Evolutionary conservation across 2,888 invertebrate species (phyloP).

Genomic region (Leptothorax acervorum): DNA sequence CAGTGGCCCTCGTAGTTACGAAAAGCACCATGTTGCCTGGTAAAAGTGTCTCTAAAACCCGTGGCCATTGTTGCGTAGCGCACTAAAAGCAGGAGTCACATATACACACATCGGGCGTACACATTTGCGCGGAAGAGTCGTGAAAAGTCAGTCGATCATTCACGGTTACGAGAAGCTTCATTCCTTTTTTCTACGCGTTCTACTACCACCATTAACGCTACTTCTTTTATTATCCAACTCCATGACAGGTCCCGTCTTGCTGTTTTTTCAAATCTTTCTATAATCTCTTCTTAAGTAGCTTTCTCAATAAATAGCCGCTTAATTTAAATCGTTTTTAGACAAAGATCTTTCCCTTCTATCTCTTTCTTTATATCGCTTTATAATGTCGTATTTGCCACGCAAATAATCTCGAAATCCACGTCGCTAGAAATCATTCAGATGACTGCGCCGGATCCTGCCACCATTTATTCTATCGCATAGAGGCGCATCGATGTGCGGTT

Average conservation of each 20-base stretch:
- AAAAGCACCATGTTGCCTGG: slow-evolving; percentile 38
- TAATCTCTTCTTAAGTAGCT: neutral
- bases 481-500: slow-evolving; percentile 67
- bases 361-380: neutral
- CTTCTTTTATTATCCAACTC: slow-evolving; percentile 12
- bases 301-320: neutral
- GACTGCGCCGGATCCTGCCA: slow-evolving; percentile 32
- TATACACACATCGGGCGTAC: slow-evolving; percentile 20
- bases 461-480: slow-evolving; percentile 69
- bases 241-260: neutral
- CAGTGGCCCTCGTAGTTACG: slow-evolving; percentile 31
- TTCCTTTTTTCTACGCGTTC: neutral
- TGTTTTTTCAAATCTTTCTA: neutral
- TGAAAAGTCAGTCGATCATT: slow-evolving; percentile 54
- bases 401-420: slow-evolving; percentile 11
- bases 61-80: slow-evolving; percentile 51
- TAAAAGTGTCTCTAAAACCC: slow-evolving; percentile 51
- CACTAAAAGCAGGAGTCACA: slow-evolving; percentile 46
- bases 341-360: neutral
- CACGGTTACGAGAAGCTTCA: slow-evolving; percentile 42
- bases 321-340: neutral
- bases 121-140: slow-evolving; percentile 40
- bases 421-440: slow-evolving; percentile 60
- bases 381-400: slow-evolving; percentile 11
- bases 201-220: slow-evolving; percentile 9